Base-by-base conservation (phyloP, 2,888 invertebrate species). In the Eremobia ochroleuca region DNA sequence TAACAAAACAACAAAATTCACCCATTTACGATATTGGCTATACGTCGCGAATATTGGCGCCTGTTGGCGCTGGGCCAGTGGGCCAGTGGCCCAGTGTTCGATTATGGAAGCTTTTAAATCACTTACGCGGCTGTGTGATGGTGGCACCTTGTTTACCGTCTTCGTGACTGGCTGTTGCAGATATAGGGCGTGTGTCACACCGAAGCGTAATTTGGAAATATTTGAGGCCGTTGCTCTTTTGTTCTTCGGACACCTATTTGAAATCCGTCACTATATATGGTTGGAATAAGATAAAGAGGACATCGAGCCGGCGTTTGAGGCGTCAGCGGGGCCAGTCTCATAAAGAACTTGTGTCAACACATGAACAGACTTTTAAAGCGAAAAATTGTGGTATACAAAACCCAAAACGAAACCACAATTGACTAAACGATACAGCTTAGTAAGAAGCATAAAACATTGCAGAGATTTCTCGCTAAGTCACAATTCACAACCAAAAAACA, bases 71-170 rank as follows among this genome's bases (percentile, higher is more conserved):
- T 58, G 75, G 73, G 89, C 93, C 93, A 93, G 78, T 49, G 72
- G 72, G 87, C 92, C 93, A 93, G 76, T 74, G 78, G 79, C 88
- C 90, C 88, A 88, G 62, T 91, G 92, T 94, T 93, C 92, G 92
- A 94, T 94, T 94, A 94, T 93, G 92, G 92, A 92, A 91, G 93
- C 93, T 94, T 94, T 94, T 94, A 94, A 94, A 95, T 94, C 95
- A 95, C 92, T 95, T 93, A 93, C 91, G 85, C 90, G 86, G 83
- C 88, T 89, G 88, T 91, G 88, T 92, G 90, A 90, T 87, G 86
- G 87, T 85, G 82, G 77, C 83, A 88, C 89, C 91, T 92, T 94
- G 94, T 94, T 94, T 94, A 92, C 92, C 86, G 87, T 91, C 79
- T 85, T 49, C 78, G 74, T 71, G 65, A 74, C 75, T 79, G 73